Evolutionary conservation across 2,113 vertebrate genomes (phyloP).

Genomic region (Xerus inauris): DNA sequence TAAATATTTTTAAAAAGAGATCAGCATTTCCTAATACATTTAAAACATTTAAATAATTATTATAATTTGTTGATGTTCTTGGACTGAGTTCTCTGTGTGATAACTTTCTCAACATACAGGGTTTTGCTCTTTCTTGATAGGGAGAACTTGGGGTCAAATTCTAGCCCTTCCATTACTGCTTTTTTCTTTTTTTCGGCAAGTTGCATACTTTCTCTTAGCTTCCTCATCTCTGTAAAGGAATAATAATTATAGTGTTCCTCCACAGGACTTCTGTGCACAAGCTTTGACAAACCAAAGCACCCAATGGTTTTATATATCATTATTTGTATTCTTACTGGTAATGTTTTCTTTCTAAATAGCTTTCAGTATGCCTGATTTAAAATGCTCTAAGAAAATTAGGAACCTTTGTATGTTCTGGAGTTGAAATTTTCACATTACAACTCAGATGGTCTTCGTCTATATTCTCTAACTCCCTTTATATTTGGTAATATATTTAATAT

Average conservation of each 20-base stretch:
- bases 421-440: background rate
- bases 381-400: background rate
- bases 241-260: background rate
- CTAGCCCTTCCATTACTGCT: background rate
- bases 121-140: background rate
- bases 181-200: background rate
- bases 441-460: background rate
- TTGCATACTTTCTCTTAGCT: background rate
- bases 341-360: background rate
- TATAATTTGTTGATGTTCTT: background rate
- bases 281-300: background rate
- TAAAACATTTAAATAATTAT: background rate
- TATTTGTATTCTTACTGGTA: background rate
- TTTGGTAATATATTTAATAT: background rate
- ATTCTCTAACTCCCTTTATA: slow-evolving; percentile 16
- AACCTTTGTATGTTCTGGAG: background rate
- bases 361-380: slow-evolving; percentile 32
- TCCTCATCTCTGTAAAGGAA: background rate
- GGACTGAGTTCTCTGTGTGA: background rate
- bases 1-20: too few species aligned
- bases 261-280: background rate
- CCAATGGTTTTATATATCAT: background rate
- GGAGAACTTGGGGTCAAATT: background rate
- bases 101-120: background rate
- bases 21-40: background rate